These are phyloP conservation scores for Pseudomyrmex concolor DNA, from an alignment of 1,140 invertebrate genomes.

Conservation along the genomic window DNA sequence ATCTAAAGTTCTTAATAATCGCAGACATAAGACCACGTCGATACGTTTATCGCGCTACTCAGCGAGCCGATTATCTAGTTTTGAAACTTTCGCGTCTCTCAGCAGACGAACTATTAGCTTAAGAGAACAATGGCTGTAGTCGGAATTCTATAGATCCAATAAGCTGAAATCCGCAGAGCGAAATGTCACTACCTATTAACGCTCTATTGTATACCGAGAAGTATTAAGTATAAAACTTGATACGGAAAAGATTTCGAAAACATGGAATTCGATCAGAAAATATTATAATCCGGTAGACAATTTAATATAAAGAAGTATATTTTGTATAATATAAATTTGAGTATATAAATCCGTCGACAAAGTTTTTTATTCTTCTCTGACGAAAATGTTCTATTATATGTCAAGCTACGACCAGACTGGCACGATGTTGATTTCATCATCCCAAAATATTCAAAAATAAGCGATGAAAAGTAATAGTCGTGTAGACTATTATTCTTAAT, in stretches of 20 bases:
- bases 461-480: slow-evolving; percentile 16
- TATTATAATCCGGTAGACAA: background rate
- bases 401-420: background rate
- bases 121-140: slow-evolving; percentile 55
- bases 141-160: slow-evolving; percentile 54
- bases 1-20: slow-evolving; percentile 50
- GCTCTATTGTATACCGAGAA: slow-evolving; percentile 50
- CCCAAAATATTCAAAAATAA: slow-evolving; percentile 1
- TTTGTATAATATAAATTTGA: background rate
- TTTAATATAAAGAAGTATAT: background rate
- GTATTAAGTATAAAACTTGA: slow-evolving; percentile 38
- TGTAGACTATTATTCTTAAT: slow-evolving; percentile 42
- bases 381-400: background rate
- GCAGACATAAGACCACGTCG: slow-evolving; percentile 25
- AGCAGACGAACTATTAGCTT: slow-evolving; percentile 63
- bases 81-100: slow-evolving; percentile 44
- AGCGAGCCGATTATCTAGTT: slow-evolving; percentile 60
- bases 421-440: slow-evolving; percentile 11
- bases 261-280: background rate
- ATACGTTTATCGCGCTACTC: slow-evolving; percentile 57
- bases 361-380: background rate
- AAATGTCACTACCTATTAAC: slow-evolving; percentile 56
- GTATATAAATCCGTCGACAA: background rate
- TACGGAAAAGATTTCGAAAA: background rate
- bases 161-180: slow-evolving; percentile 36